These are phyloP conservation scores for Drosophila baimaii DNA, from an alignment of 1,140 invertebrate species.

Conservation along the genomic window DNA sequence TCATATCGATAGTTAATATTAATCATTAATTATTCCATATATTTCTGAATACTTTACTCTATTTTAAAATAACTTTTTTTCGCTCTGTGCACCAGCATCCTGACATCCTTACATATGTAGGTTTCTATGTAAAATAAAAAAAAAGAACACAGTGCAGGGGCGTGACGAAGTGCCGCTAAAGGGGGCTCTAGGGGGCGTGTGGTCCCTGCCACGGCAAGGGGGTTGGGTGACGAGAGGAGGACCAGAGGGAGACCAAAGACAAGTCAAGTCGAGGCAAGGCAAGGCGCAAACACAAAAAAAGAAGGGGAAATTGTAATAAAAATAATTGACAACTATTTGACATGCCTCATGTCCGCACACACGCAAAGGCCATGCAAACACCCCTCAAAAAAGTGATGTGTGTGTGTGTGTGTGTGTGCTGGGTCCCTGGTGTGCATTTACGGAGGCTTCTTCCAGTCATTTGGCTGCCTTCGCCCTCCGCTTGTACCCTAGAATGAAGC, in stretches of 20 bases:
- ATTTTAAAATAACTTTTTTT: not conserved
- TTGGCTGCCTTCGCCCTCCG: constrained; percentile 24
- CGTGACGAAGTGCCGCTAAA: constrained; percentile 39
- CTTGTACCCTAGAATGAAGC: not conserved
- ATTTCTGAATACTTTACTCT: not conserved
- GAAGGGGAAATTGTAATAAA: constrained; percentile 78
- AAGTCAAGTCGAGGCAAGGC: constrained; percentile 41
- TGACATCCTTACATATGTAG: constrained; percentile 29
- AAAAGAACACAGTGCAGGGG: constrained; percentile 36
- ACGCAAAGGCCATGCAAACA: constrained; percentile 66
- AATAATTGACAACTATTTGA: constrained; percentile 83
- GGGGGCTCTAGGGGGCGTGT: constrained; percentile 20
- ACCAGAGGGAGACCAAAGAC: not conserved
- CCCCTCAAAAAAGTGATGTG: not conserved
- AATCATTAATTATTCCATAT: not conserved
- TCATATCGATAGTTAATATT: not conserved
- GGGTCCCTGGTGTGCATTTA: constrained; percentile 75
- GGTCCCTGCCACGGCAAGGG: not conserved
- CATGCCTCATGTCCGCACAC: constrained; percentile 79
- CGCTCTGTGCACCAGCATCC: constrained; percentile 13
- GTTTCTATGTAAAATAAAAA: constrained; percentile 40
- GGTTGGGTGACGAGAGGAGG: not conserved
- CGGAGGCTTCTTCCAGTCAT: constrained; percentile 53
- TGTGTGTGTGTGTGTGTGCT: constrained; percentile 18
- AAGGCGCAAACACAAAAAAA: constrained; percentile 56